Percentiles rank a stretch among this genome's conserved stretches.
phyloP scores from a whole-genome alignment of 2,888 invertebrate genomes.

The Leptopilina syphax region DNA sequence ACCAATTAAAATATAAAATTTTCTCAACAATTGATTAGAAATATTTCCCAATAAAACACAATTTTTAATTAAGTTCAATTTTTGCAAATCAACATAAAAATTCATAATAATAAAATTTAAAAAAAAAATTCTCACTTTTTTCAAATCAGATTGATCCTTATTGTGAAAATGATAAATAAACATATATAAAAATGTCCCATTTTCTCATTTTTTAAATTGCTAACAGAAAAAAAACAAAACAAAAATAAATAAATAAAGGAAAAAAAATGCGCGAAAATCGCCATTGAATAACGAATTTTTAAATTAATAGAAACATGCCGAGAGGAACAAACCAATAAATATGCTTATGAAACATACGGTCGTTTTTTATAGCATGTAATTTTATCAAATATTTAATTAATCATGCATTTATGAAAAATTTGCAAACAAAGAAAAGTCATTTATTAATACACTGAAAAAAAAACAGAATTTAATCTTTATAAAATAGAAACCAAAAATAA shows the following conservation, averaged over 20 bases:
- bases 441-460: not conserved
- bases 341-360: slow-evolving; percentile 26
- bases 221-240: too few relatives aligned
- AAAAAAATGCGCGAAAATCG: slow-evolving; percentile 3
- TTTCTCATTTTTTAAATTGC: not conserved
- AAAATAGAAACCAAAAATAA: not conserved
- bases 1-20: too few relatives aligned
- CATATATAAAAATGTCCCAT: slow-evolving; percentile 2
- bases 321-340: slow-evolving; percentile 21
- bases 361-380: slow-evolving; percentile 24
- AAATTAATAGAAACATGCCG: slow-evolving; percentile 1
- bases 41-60: too few relatives aligned
- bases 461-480: not conserved
- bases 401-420: not conserved
- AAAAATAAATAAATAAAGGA: too few relatives aligned
- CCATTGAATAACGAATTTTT: slow-evolving; percentile 29
- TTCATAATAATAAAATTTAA: too few relatives aligned
- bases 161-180: not conserved
- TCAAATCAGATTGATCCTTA: too few relatives aligned
- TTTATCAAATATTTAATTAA: not conserved
- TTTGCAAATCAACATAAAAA: too few relatives aligned
- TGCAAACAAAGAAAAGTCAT: not conserved
- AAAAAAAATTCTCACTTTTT: too few relatives aligned
- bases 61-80: too few relatives aligned
- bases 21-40: too few relatives aligned